Evolutionary conservation across 2,888 invertebrate genomes (phyloP), one percentile per base, ranked within the genome.

Genomic region (Coelogynopora nodosa): DNA sequence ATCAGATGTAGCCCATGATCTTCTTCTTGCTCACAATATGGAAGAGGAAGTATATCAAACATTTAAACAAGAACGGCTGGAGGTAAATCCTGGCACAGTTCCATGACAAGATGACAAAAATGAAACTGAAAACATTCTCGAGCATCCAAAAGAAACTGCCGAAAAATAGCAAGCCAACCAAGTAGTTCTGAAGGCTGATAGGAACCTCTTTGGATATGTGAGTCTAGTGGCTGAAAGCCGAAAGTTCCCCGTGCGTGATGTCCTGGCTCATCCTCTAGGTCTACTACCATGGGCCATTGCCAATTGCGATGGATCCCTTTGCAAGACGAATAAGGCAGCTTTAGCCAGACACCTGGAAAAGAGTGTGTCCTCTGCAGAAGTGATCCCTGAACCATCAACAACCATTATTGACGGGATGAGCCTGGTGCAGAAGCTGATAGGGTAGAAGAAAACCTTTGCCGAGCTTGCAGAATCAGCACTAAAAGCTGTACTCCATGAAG

Each of bases 391-490:
- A 0, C 28, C 74, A 30, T 88, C 88, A 74, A 88, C 84, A 29
- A 82, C 82, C 27, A 23, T 87, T 13, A 83, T 85, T 74, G 84
- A 88, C 84, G 87, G 29, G 26, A 86, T 88, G 87, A 31, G 31
- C 30, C 23, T 86, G 0, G 31, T 88, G 0, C 86, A 87, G 67
- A 86, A 87, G 49, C 30, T 88, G 23, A 74, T n/a, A 13, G 74
- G 2, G 23, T 5, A 83, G 86, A 86, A 27, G 88, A 88, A 31
- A 31, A 23, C 86, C 30, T 88, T 88, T 85, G 87, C 67, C 27
- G 87, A 87, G 18, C 26, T 88, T 28, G 83, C 87, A n/a, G 84
- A n/a, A n/a, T n/a, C n/a, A 85, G 49, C 87, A 5, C 31, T 88
- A 82, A 30, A 23, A 1, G 67, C 84, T 74, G 85, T 83, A 26